phyloP scores from a whole-genome alignment of 2,797 vertebrate genomes.

The Parauchenoglanis ngamensis region DNA sequence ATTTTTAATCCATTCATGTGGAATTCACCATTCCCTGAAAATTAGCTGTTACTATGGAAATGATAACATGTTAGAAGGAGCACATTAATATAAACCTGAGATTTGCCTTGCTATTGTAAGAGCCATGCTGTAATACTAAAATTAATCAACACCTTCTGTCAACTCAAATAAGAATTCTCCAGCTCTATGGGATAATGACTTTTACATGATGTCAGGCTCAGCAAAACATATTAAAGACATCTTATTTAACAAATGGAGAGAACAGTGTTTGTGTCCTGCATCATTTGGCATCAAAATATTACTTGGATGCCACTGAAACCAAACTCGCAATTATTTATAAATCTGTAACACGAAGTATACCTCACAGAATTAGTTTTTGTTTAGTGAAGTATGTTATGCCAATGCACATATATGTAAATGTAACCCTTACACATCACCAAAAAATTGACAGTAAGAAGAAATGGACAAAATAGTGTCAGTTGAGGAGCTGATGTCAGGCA shows the following conservation, averaged over 20 bases:
- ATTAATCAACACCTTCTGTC: neutral
- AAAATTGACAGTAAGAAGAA: neutral
- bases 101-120: neutral
- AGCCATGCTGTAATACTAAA: neutral
- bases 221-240: neutral
- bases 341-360: neutral
- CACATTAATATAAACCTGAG: neutral
- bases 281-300: neutral
- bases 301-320: too few relatives aligned
- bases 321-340: neutral
- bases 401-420: neutral
- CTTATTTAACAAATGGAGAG: conserved; percentile 2
- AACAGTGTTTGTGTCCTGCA: neutral
- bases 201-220: neutral
- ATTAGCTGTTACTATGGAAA: neutral
- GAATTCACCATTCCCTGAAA: neutral
- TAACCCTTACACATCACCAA: neutral
- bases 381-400: neutral
- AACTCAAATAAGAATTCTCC: neutral
- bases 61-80: neutral
- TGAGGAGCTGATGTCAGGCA: neutral
- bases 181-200: neutral
- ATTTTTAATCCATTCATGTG: neutral
- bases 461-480: neutral
- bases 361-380: neutral